Conservation (phyloP, 2,113 vertebrate species). For the Rhadina sibilatrix region DNA sequence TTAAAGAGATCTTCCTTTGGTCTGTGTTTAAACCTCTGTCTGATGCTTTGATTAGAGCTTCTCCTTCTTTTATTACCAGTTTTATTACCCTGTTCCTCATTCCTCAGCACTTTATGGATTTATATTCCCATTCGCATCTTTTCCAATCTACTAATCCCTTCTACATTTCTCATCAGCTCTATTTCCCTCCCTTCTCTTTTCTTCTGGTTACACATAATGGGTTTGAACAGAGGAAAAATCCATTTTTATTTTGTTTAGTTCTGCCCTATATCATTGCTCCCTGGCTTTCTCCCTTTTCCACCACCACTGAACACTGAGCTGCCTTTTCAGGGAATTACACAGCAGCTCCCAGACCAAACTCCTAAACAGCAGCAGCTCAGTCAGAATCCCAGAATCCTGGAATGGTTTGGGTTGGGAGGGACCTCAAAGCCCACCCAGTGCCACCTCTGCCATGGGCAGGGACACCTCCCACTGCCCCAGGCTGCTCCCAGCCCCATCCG, state of each 20-base stretch:
- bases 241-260: not conserved
- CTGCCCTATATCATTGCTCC: not conserved
- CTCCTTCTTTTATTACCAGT: not conserved
- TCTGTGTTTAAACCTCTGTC: not conserved
- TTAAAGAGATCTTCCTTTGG: not conserved
- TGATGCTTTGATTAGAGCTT: not conserved
- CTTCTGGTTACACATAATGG: not conserved
- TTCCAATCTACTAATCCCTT: not conserved
- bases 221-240: not conserved
- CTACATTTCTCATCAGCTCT: not conserved
- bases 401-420: not conserved
- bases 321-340: not conserved
- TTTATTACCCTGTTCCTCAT: not conserved
- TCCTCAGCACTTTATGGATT: not conserved
- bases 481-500: not conserved
- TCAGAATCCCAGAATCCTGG: not conserved
- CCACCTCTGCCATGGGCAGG: not conserved
- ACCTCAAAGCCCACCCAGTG: accelerated
- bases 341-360: not conserved
- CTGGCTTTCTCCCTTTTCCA: not conserved
- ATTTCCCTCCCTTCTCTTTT: not conserved
- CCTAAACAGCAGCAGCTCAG: not conserved
- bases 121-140: not conserved
- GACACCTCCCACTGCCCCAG: not conserved
- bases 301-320: not conserved